phyloP scores from a whole-genome alignment of 2,797 vertebrate species.

The Cuculus canorus region DNA sequence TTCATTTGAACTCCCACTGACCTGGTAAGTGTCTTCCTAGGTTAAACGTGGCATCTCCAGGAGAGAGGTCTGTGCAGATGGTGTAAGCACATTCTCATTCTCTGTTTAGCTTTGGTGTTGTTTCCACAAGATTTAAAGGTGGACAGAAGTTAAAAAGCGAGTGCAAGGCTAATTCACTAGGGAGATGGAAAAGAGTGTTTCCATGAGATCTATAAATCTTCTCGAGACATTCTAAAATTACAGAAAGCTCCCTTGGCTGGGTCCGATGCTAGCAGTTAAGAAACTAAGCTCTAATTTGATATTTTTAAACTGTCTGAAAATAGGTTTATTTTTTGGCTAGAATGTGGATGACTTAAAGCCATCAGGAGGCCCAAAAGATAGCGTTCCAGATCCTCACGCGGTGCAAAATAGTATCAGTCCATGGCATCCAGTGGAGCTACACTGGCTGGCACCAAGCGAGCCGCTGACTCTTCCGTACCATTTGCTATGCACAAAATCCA shows the following conservation, averaged over 20 bases:
- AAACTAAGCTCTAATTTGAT: constrained; percentile 13
- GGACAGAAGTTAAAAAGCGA: constrained; percentile 51
- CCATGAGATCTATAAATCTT: constrained; percentile 11
- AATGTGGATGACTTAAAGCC: neutral
- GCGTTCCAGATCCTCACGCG: rapidly evolving
- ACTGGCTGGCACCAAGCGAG: rapidly evolving
- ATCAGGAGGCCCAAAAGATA: neutral
- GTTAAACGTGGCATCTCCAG: constrained; percentile 8
- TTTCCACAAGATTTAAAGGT: constrained; percentile 50
- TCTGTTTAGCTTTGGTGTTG: neutral
- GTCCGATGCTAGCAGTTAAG: neutral
- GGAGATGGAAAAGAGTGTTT: constrained; percentile 19
- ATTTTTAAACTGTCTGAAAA: neutral
- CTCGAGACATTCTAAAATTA: neutral
- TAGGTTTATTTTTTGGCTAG: neutral
- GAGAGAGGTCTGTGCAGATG: constrained; percentile 39
- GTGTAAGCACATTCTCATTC: constrained; percentile 50
- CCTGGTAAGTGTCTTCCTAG: constrained; percentile 23
- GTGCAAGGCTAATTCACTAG: neutral
- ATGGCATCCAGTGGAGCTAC: neutral
- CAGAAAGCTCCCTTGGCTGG: neutral
- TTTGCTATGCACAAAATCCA: neutral
- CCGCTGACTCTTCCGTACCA: neutral
- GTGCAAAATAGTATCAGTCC: neutral
- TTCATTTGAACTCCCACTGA: neutral